These are phyloP conservation scores for Pseudoatta argentina DNA, from an alignment of 1,140 invertebrate genomes.

Conservation along the genomic window DNA sequence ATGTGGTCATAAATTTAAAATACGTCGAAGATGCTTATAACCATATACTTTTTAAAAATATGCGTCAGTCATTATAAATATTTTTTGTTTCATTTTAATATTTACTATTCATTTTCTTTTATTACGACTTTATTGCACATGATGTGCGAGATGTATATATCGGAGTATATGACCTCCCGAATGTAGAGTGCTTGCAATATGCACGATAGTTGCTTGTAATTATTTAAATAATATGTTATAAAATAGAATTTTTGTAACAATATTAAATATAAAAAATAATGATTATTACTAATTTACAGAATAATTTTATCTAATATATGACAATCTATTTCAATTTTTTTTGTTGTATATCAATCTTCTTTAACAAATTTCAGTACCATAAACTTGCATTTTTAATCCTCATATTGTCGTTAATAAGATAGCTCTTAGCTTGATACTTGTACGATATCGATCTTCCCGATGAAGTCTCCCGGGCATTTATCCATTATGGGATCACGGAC, in stretches of 20 bases:
- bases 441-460: slow-evolving; percentile 26
- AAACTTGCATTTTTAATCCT: background rate
- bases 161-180: background rate
- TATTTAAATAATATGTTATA: background rate
- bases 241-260: background rate
- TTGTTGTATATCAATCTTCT: background rate
- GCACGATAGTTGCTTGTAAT: background rate
- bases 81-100: slow-evolving; percentile 1
- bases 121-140: background rate
- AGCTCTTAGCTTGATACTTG: slow-evolving; percentile 30
- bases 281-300: background rate
- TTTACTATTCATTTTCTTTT: slow-evolving; percentile 27
- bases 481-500: slow-evolving; percentile 39
- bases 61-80: background rate
- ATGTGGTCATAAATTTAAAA: background rate
- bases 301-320: background rate
- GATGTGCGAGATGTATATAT: background rate
- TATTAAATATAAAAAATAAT: background rate
- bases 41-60: background rate
- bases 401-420: slow-evolving; percentile 21
- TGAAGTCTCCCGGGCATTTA: slow-evolving; percentile 50
- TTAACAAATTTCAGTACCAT: background rate
- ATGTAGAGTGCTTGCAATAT: background rate
- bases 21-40: background rate
- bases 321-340: slow-evolving; percentile 1